A percentile compares a stretch with the other conserved stretches of the same genome.
Evolutionary conservation across 2,113 vertebrate species (phyloP).

Genomic region (Asarcornis scutulata): DNA sequence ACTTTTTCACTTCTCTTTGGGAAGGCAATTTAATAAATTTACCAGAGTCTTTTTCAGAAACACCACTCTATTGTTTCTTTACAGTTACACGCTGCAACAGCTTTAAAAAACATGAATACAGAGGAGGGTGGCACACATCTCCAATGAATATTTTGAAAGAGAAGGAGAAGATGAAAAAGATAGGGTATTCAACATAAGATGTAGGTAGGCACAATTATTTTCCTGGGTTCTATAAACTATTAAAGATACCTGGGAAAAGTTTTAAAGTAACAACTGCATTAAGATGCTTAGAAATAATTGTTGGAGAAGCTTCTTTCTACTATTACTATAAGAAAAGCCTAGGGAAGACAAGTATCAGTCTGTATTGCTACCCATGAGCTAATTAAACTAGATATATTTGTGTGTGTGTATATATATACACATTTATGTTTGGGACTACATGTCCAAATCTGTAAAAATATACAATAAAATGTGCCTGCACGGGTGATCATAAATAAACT

Average conservation of each 20-base stretch:
- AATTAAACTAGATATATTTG: not conserved
- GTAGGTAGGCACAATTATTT: not conserved
- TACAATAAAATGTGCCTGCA: not conserved
- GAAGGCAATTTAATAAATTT: not conserved
- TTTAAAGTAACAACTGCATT: not conserved
- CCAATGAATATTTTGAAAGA: not conserved
- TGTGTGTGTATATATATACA: not conserved
- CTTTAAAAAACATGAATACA: not conserved
- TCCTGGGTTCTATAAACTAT: not conserved
- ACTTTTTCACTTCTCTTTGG: not conserved
- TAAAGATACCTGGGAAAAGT: not conserved
- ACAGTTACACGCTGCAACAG: not conserved
- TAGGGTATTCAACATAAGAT: not conserved
- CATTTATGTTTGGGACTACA: not conserved
- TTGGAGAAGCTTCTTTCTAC: not conserved
- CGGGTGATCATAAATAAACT: not conserved
- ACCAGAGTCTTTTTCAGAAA: not conserved
- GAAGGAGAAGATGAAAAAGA: not conserved
- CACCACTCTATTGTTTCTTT: not conserved
- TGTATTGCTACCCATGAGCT: not conserved
- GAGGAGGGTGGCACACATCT: not conserved
- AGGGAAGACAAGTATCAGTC: not conserved
- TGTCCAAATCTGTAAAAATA: not conserved
- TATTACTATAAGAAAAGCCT: not conserved
- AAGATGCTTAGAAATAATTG: not conserved